Evolutionary conservation across 2,113 vertebrate species (phyloP).

Genomic region (Corythaeola cristata): DNA sequence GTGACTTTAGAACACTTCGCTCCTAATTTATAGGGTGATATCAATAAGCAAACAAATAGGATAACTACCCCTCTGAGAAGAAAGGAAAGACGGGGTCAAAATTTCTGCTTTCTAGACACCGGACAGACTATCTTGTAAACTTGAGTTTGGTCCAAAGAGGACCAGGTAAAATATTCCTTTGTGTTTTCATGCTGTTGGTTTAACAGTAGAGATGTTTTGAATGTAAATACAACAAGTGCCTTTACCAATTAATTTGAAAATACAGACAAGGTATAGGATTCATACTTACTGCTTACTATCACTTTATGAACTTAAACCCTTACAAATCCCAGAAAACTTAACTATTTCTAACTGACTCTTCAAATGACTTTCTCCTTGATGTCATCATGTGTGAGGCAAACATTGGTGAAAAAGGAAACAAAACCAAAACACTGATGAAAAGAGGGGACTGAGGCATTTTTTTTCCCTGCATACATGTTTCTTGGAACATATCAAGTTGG

Average conservation of each 20-base stretch:
- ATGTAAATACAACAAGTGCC: neutral
- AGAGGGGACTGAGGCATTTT: neutral
- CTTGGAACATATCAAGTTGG: neutral
- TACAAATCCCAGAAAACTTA: neutral
- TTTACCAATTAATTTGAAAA: neutral
- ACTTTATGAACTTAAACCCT: neutral
- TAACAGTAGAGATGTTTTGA: neutral
- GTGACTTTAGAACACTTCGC: slow-evolving; percentile 13
- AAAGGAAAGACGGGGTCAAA: neutral
- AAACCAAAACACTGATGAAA: neutral
- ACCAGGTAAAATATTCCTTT: neutral
- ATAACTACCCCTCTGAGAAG: neutral
- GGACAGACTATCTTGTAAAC: neutral
- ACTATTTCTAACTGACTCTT: neutral
- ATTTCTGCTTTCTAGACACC: neutral
- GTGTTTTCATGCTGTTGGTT: neutral
- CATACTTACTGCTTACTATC: neutral
- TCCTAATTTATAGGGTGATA: neutral
- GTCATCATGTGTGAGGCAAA: neutral
- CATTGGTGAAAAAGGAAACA: neutral
- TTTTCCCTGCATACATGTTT: neutral
- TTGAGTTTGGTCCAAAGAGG: neutral
- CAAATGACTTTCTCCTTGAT: neutral
- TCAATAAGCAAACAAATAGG: neutral
- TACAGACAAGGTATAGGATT: neutral